These are phyloP conservation scores for Chironomus riparius DNA, from an alignment of 2,888 invertebrate genomes.

Conservation along the genomic window DNA sequence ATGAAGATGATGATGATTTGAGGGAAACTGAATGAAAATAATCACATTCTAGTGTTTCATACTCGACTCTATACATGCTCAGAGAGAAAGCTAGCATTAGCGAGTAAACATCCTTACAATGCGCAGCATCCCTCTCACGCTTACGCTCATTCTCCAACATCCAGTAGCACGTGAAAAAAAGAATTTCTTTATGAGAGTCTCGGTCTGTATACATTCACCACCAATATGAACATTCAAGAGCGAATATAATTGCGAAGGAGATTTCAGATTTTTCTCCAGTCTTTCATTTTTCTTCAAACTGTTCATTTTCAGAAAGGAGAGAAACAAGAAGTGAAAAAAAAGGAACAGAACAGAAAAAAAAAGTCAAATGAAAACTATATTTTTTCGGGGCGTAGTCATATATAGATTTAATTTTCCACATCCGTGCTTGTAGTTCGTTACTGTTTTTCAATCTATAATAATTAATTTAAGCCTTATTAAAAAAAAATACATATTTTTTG, in stretches of 20 bases:
- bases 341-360: not conserved
- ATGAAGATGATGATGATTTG: not conserved
- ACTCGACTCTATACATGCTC: not conserved
- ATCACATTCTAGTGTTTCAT: not conserved
- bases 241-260: conserved; percentile 12
- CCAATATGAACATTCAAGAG: not conserved
- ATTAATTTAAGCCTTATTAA: not conserved
- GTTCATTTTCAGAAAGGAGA: conserved; percentile 12
- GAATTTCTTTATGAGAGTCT: not conserved
- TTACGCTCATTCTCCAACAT: not conserved
- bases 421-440: not conserved
- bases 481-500: not conserved
- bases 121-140: not conserved
- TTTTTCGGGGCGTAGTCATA: conserved; percentile 27
- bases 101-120: not conserved
- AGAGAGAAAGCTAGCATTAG: not conserved
- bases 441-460: not conserved
- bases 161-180: not conserved
- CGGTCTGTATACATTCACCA: no score
- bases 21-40: not conserved
- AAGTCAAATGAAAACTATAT: not conserved
- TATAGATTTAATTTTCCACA: conserved; percentile 3
- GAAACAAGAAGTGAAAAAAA: not conserved
- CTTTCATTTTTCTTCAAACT: conserved; percentile 15
- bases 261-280: conserved; percentile 15